Base-by-base conservation (phyloP, 2,113 vertebrate genomes). In the Phylloscopus trochiloides region DNA sequence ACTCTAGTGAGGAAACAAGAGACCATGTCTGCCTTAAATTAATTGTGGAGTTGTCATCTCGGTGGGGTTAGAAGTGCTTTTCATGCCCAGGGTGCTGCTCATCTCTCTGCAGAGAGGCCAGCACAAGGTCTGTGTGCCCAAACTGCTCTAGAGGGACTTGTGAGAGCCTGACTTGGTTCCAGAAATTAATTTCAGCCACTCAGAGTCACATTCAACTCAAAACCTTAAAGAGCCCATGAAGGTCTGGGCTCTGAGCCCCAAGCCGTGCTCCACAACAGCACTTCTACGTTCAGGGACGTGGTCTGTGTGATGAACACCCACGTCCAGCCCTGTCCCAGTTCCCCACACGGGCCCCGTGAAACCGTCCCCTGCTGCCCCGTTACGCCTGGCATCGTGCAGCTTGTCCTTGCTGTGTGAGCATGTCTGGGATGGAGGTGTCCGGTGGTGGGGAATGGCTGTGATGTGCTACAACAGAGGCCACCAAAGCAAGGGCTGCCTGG, bases 251-350 rank as follows among this genome's bases (percentile, higher is more conserved):
- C 52, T 61, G 31, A 55, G 38, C 52, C 55, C 20, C 28, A 87
- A 52, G 9, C 42, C 54, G 38, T 65, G 31, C 32, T 59, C 38
- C 57, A 20, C 8, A 14, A 7, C 40, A 78, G 38, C 32, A 8
- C 31, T 67, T 73, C 45, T 4, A 16, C 2, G 0, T n/a, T 57
- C 43, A 29, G 7, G 36, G 66, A 21, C 0, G 0, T 51, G 45
- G 52, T 38, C 51, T 83, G 36, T 73, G 58, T 0, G 0, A 21
- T 66, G 76, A 68, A 31, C 43, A n/a, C 9, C 38, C 0, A 0
- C 1, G 6, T 43, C 36, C n/a, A 4, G 45, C 65, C 40, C 52
- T 61, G 45, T 21, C 71, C 66, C 66, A 18, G 2, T 11, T 40
- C 45, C 48, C 77, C 42, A 55, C 5, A 1, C 34, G 42, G 57